A percentile compares a stretch with the other conserved stretches of the same genome.
phyloP scores from a whole-genome alignment of 2,113 vertebrate genomes.

The Cryptotis parvus region DNA sequence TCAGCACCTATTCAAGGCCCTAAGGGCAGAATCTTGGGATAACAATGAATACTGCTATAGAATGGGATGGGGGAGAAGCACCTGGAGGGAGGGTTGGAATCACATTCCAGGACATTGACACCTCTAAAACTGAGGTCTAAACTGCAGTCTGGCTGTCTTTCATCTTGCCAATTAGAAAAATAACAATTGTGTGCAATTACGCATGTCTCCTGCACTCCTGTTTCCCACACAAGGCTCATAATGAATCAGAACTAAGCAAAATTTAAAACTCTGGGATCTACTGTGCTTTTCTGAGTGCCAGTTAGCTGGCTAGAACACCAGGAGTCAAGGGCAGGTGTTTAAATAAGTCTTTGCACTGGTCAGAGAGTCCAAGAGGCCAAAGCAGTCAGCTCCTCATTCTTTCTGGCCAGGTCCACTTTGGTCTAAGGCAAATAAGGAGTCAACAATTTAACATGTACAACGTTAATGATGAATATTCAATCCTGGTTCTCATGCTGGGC shows the following conservation, averaged over 20 bases:
- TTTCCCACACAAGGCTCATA: background rate
- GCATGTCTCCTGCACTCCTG: background rate
- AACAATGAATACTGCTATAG: background rate
- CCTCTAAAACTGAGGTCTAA: background rate
- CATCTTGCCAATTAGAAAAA: background rate
- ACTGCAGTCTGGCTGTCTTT: background rate
- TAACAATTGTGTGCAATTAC: background rate
- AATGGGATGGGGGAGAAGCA: background rate
- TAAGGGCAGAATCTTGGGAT: background rate
- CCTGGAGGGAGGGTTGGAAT: background rate
- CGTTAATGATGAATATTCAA: constrained; percentile 47
- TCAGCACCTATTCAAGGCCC: background rate
- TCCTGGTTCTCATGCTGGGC: constrained; percentile 51
- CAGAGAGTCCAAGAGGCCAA: background rate
- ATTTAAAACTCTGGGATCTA: background rate
- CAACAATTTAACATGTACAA: constrained; percentile 29
- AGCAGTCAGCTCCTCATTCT: background rate
- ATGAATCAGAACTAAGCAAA: background rate
- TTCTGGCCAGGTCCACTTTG: background rate
- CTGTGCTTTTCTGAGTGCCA: background rate
- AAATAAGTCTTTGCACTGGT: background rate
- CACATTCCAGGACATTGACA: background rate
- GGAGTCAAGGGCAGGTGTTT: background rate
- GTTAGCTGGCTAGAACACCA: background rate
- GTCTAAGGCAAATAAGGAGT: background rate